Conservation (phyloP, 37 sponge, comb jelly and placozoan genomes). For the Haliclona indistincta region DNA sequence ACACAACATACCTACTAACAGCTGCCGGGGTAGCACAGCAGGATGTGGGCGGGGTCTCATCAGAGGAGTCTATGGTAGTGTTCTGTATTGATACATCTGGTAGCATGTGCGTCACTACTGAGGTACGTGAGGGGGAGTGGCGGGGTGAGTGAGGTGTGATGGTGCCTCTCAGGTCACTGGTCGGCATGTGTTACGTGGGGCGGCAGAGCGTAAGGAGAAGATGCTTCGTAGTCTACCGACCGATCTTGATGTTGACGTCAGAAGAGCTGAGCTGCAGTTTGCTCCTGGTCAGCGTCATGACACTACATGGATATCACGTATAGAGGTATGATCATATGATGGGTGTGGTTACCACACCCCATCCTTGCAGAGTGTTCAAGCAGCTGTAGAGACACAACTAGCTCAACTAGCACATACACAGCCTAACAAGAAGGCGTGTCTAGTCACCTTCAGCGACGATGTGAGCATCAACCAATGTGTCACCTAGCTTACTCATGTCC, state of each 20-base stretch:
- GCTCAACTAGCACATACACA: conserved; percentile 30
- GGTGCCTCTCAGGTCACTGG: conserved; percentile 8
- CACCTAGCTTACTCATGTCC: too few species aligned
- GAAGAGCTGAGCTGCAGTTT: conserved; percentile 36
- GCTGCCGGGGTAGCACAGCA: conserved; percentile 30
- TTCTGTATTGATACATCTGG: conserved; percentile 92
- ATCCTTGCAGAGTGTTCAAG: conserved; percentile 65
- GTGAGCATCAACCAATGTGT: too few species aligned
- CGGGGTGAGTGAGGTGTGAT: neutral
- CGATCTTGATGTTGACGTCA: neutral
- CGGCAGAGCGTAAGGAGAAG: neutral
- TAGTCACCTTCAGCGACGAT: conserved; percentile 87
- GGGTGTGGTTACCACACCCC: too few species aligned
- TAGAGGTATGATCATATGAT: conserved; percentile 51
- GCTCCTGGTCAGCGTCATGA: conserved; percentile 51
- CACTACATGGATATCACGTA: conserved; percentile 77
- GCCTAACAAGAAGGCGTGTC: conserved; percentile 57
- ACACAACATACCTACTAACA: conserved; percentile 73
- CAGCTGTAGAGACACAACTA: conserved; percentile 86
- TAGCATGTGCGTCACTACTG: conserved; percentile 89
- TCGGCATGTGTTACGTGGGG: neutral
- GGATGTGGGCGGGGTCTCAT: conserved; percentile 10
- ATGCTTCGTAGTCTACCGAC: neutral
- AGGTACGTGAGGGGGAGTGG: conserved; percentile 42
- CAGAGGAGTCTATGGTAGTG: conserved; percentile 60